Percentiles rank a stretch among this genome's conserved stretches.
phyloP scores from a whole-genome alignment of 2,797 vertebrate genomes.

The Acrocephalus scirpaceus region DNA sequence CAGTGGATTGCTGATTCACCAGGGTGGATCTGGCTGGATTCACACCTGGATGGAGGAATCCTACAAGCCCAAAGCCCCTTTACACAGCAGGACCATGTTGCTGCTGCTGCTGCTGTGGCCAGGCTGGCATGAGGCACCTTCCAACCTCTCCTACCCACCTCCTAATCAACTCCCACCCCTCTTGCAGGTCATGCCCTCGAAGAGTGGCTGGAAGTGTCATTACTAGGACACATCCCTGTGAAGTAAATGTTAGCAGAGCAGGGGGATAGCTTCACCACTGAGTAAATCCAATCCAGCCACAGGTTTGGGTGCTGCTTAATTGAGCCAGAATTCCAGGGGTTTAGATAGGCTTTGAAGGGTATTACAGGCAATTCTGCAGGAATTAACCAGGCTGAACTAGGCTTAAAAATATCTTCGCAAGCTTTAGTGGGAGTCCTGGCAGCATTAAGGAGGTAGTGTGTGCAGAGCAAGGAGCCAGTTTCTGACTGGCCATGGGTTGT shows the following conservation, averaged over 20 bases:
- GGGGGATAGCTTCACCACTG: background rate
- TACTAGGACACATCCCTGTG: background rate
- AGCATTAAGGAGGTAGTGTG: slow-evolving; percentile 38
- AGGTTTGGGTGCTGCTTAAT: slow-evolving; percentile 55
- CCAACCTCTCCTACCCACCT: background rate
- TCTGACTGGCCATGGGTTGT: background rate
- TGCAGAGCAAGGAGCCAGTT: slow-evolving; percentile 1
- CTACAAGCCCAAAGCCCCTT: background rate
- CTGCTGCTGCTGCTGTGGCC: background rate
- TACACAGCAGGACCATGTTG: fast-evolving
- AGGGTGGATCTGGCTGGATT: background rate
- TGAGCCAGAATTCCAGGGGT: slow-evolving; percentile 55
- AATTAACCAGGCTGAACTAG: slow-evolving; percentile 57
- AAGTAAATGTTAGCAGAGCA: background rate
- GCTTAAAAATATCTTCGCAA: slow-evolving; percentile 63
- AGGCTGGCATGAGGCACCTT: background rate
- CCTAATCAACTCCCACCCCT: background rate
- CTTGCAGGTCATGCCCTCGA: background rate
- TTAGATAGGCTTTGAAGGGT: slow-evolving; percentile 56
- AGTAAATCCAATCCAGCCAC: slow-evolving; percentile 1
- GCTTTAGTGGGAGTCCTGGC: slow-evolving; percentile 48
- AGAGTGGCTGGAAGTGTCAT: background rate
- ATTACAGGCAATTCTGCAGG: slow-evolving; percentile 67
- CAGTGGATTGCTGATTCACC: background rate
- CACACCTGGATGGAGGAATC: background rate